Conservation (phyloP, 2,797 vertebrate species). For the Pipistrellus nathusii region DNA sequence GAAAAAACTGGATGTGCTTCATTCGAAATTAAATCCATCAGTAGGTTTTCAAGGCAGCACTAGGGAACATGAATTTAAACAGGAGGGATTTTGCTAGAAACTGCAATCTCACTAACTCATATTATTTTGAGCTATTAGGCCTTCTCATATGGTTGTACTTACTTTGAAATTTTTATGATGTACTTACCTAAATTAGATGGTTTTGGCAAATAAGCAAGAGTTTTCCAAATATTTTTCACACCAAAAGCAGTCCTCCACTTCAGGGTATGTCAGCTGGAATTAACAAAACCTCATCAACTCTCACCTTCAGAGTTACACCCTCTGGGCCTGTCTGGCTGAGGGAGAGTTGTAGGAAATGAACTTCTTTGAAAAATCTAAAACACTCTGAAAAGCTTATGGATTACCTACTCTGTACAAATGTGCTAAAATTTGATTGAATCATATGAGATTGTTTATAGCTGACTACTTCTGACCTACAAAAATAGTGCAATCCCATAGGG, state of each 20-base stretch:
- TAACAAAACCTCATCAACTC: background rate
- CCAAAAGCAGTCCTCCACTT: background rate
- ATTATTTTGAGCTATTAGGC: background rate
- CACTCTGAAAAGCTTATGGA: background rate
- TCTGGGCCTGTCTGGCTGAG: background rate
- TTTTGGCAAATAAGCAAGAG: conserved; percentile 29
- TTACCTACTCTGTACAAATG: background rate
- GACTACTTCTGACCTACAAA: background rate
- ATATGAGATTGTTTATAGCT: background rate
- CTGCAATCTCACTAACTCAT: background rate
- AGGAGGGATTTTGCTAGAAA: conserved; percentile 2
- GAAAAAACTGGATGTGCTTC: background rate
- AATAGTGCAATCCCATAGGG: background rate
- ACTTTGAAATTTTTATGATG: conserved; percentile 36
- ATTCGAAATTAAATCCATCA: background rate
- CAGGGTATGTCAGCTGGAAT: background rate
- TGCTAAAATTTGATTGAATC: background rate
- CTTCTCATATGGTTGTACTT: conserved; percentile 18
- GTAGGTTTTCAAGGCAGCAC: background rate
- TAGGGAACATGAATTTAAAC: background rate
- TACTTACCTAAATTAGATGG: conserved; percentile 25
- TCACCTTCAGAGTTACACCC: background rate
- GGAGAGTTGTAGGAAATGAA: background rate
- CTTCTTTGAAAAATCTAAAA: background rate
- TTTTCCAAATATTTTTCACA: conserved; percentile 44